Evolutionary conservation across 1,140 invertebrate species (phyloP), one percentile per base, ranked within the genome.

Genomic region (Aphis craccivora): DNA sequence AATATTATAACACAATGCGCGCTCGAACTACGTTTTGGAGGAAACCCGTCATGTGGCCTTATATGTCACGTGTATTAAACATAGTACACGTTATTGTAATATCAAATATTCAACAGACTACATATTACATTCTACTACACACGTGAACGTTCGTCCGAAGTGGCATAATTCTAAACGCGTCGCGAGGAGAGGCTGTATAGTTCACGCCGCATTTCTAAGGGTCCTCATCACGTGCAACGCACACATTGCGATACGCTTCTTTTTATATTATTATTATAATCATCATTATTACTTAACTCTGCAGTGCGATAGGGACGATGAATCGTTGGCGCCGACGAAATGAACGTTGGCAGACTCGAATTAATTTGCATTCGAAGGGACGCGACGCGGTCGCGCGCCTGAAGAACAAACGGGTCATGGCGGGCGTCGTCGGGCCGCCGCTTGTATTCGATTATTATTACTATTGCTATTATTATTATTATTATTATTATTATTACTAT

Each of bases 301-400:
- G 60, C 18, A 51, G 48, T 60, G 55, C 25, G 55, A 30, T 30
- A 30, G 30, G 37, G 55, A 91, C 89, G 55, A 81, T 22, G 67
- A 83, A 91, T 45, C 67, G 55, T 83, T 83, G 90, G 90, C 90
- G 90, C 90, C 90, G 55, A 14, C 11, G 45, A 40, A 91, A 81
- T 45, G 35, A 81, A 76, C 90, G 35, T 91, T 51, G 90, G 30
- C 67, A 48, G 90, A 91, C 90, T 45, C 67, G 60, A 91, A 91
- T 91, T 83, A 91, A 91, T 91, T 91, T 91, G 60, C 90, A 91
- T 91, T n/a, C 67, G 40, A 35, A 81, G 67, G 45, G 60, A 91
- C 35, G 76, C 81, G 37, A 35, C 30, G 11, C 67, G 67, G 67
- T 11, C 37, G 81, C 40, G 9, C 37, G 83, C 37, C 83, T 20